A percentile compares a stretch with the other conserved stretches of the same genome.
Conservation (phyloP, 2,888 invertebrate species). For the Hydraecia micacea region DNA sequence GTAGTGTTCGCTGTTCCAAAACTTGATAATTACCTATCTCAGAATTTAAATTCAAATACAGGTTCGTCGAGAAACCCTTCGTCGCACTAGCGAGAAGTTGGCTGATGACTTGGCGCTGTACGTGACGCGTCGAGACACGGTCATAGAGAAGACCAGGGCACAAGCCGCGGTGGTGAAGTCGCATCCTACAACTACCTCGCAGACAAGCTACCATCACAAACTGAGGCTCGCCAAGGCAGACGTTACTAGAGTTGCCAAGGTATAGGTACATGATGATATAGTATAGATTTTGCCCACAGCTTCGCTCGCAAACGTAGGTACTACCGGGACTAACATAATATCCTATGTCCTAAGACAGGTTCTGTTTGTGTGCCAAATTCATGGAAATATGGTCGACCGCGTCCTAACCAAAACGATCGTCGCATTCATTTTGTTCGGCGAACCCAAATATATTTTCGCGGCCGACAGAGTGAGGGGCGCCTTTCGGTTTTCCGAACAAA, state of each 20-base stretch:
- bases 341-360: not conserved
- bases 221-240: slow-evolving; percentile 83
- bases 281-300: not conserved
- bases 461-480: not conserved
- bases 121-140: slow-evolving; percentile 85
- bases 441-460: not conserved
- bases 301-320: not conserved
- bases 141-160: slow-evolving; percentile 82
- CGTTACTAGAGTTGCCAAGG: slow-evolving; percentile 84
- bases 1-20: not conserved
- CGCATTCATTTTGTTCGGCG: not conserved
- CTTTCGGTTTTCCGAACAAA: not conserved
- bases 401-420: not conserved
- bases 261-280: slow-evolving; percentile 53
- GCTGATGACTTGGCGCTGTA: slow-evolving; percentile 85
- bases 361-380: not conserved
- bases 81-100: slow-evolving; percentile 84
- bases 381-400: not conserved
- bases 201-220: slow-evolving; percentile 83
- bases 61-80: slow-evolving; percentile 87
- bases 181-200: slow-evolving; percentile 77
- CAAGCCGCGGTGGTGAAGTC: slow-evolving; percentile 83
- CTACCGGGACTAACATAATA: not conserved
- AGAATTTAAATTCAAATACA: not conserved
- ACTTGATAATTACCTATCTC: not conserved